Percentiles rank a stretch among this genome's conserved stretches.
phyloP scores from a whole-genome alignment of 1,140 invertebrate species.

The Macrosteles quadrilineatus region DNA sequence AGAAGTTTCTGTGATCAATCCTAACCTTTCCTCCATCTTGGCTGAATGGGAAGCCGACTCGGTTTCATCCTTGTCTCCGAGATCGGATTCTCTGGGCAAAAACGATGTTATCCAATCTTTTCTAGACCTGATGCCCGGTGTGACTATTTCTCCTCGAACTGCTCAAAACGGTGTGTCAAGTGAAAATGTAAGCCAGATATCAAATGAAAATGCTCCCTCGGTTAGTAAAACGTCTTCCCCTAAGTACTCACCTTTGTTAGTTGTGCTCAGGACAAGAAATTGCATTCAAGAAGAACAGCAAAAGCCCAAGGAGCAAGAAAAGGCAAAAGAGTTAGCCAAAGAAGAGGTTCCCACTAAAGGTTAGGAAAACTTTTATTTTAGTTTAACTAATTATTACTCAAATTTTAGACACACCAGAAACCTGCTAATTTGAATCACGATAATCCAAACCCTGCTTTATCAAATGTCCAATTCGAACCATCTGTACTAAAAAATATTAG shows the following conservation, averaged over 20 bases:
- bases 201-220: neutral
- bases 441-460: too few relatives aligned
- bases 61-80: slow-evolving; percentile 26
- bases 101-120: slow-evolving; percentile 20
- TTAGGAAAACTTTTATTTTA: neutral
- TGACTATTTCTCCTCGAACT: slow-evolving; percentile 4
- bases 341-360: neutral
- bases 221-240: neutral
- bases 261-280: slow-evolving; percentile 5
- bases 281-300: neutral
- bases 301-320: neutral
- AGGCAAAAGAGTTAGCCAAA: neutral
- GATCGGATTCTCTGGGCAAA: slow-evolving; percentile 8
- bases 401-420: too few relatives aligned
- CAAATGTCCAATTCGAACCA: too few relatives aligned
- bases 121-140: slow-evolving; percentile 14
- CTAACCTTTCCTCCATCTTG: slow-evolving; percentile 4
- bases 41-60: slow-evolving; percentile 32
- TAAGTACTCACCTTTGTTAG: slow-evolving; percentile 12
- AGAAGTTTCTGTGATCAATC: slow-evolving; percentile 11
- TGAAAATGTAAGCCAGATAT: neutral
- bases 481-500: too few relatives aligned
- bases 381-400: too few relatives aligned
- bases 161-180: neutral
- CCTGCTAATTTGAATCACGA: too few relatives aligned